Percentiles rank a stretch among this genome's conserved stretches.
phyloP scores from a whole-genome alignment of 2,797 vertebrate genomes.

The Tolypeutes matacus region DNA sequence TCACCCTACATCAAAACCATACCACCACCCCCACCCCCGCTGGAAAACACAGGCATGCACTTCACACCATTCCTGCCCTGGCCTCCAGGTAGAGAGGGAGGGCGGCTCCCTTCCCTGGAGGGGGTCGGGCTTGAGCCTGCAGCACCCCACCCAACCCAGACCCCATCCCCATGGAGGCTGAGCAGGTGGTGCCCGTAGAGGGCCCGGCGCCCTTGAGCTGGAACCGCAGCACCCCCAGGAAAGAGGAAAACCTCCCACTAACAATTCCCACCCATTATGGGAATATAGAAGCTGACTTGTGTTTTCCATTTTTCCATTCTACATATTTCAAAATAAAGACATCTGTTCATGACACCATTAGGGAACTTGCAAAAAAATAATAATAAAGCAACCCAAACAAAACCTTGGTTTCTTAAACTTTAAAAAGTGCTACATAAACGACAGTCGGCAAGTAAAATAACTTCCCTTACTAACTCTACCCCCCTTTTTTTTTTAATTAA shows the following conservation, averaged over 20 bases:
- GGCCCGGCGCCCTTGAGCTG: background rate
- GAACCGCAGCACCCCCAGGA: background rate
- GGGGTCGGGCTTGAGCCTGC: too few relatives aligned
- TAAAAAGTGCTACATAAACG: slow-evolving; percentile 36
- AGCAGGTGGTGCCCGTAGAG: background rate
- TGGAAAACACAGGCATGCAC: too few relatives aligned
- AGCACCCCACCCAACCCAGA: background rate
- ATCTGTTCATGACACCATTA: slow-evolving; percentile 59
- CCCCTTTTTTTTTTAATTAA: background rate
- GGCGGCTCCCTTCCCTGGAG: too few relatives aligned
- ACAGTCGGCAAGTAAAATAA: background rate
- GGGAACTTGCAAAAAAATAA: slow-evolving; percentile 36
- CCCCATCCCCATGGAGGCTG: background rate
- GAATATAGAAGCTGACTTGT: background rate
- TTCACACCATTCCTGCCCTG: too few relatives aligned
- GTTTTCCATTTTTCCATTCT: background rate
- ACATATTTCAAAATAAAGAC: slow-evolving; percentile 60
- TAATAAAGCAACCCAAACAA: slow-evolving; percentile 20
- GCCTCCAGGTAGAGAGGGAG: too few relatives aligned
- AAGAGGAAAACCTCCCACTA: background rate
- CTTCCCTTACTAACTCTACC: background rate
- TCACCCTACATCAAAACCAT: too few relatives aligned
- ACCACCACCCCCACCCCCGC: too few relatives aligned
- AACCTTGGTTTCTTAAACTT: slow-evolving; percentile 38
- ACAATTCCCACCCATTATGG: background rate